Conservation (phyloP, 2,888 invertebrate species). For the Augiades crinisus region DNA sequence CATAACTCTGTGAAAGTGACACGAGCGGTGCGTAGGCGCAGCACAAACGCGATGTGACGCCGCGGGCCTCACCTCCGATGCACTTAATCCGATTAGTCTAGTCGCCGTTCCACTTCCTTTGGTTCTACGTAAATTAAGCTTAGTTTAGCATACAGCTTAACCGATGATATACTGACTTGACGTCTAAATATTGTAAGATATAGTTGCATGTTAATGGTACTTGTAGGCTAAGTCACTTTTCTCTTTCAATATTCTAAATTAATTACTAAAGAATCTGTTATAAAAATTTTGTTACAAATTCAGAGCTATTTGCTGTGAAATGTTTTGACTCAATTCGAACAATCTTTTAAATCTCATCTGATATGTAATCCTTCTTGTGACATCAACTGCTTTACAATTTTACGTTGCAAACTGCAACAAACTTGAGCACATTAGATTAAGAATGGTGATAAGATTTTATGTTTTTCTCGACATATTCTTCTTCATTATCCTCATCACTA, state of each 20-base stretch:
- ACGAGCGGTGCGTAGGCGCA: conserved; percentile 61
- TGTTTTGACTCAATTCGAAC: no score
- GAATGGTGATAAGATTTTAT: background rate
- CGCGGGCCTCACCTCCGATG: conserved; percentile 43
- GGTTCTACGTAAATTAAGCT: conserved; percentile 43
- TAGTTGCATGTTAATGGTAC: background rate
- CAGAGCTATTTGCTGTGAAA: no score
- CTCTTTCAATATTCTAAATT: no score
- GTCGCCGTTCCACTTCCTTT: conserved; percentile 39
- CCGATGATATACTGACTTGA: background rate
- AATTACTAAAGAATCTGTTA: no score
- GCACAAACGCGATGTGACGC: conserved; percentile 42
- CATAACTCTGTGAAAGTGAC: conserved; percentile 64
- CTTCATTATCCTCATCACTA: background rate
- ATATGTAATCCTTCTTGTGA: no score
- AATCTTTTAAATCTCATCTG: no score
- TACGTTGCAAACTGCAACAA: background rate
- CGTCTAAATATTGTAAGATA: background rate
- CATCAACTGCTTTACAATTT: no score
- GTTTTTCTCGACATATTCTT: background rate
- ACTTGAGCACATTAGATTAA: no score
- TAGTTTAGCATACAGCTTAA: conserved; percentile 35
- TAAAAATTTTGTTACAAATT: no score
- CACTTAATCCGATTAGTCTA: conserved; percentile 64
- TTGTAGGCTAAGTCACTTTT: no score